Base-by-base conservation (phyloP, 2,888 invertebrate species). In the Corythucha ciliata region DNA sequence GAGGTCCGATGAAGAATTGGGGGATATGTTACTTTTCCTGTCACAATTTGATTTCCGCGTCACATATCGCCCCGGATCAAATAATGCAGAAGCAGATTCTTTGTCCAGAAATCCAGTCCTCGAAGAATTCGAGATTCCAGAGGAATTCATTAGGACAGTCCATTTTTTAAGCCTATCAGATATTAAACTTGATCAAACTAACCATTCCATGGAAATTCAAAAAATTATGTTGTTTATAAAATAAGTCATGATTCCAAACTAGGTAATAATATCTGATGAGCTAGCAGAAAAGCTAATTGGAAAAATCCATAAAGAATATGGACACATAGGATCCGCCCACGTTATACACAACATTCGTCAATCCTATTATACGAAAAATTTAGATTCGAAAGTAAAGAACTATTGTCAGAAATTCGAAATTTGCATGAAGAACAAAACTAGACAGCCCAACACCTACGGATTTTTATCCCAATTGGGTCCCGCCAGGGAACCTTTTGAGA, bases 401-500 rank as follows among this genome's bases (percentile, higher is more conserved):
- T 36, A 41, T 40, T 57, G 52, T 34, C 26, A 33, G 18, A 36
- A 16, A 7, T 57, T 52, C 7, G 22, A 36, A 1, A 48, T 50
- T n/a, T 57, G 49, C 36, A 49, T 32, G 7, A 49, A 14, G 24
- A 49, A 49, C 18, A 49, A 49, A 33, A 24, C 49, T 14, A 40
- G 49, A 18, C 22, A 5, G 16, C n/a, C 25, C 18, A 18, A 18
- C 18, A 16, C 24, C 21, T 22, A 25, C 33, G 49, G n/a, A n/a
- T n/a, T n/a, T n/a, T n/a, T n/a, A n/a, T n/a, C n/a, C n/a, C 59
- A 59, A 56, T 58, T 51, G 20, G 63, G 63, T n/a, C 63, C 63
- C 5, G 61, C 64, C 3, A 56, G 50, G 29, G 29, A 58, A 25
- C 63, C 62, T 7, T 61, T 58, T 48, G 61, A 64, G 54, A 63